Evolutionary conservation across 2,888 invertebrate species (phyloP).

Genomic region (Napeogenes inachia): DNA sequence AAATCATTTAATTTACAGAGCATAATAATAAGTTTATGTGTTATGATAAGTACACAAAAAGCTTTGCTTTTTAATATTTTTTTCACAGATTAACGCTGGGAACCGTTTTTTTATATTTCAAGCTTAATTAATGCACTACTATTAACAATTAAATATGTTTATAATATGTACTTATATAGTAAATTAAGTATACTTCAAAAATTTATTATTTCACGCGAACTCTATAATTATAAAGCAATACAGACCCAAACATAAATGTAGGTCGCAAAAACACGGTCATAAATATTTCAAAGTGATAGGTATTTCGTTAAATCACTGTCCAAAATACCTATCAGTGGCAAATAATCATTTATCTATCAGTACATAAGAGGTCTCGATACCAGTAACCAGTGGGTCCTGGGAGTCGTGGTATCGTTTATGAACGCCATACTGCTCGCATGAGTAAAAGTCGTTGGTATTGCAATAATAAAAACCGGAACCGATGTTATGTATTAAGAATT

Average conservation of each 20-base stretch:
- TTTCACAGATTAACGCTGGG: too few species aligned
- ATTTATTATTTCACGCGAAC: not conserved
- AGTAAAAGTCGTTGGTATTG: slow-evolving; percentile 36
- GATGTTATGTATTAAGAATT: not conserved
- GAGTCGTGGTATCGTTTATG: slow-evolving; percentile 46
- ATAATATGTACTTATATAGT: not conserved
- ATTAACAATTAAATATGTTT: not conserved
- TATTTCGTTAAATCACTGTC: slow-evolving; percentile 19
- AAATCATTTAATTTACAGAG: too few species aligned
- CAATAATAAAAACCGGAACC: not conserved
- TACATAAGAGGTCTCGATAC: slow-evolving; percentile 41
- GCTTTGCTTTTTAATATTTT: too few species aligned
- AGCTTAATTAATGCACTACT: not conserved
- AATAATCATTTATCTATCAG: slow-evolving; percentile 35
- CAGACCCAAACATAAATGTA: slow-evolving; percentile 16
- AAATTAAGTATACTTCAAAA: not conserved
- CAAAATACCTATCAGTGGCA: slow-evolving; percentile 21
- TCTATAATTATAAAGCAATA: slow-evolving; percentile 1
- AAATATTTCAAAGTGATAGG: slow-evolving; percentile 23
- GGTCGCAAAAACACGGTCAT: slow-evolving; percentile 15
- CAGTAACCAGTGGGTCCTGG: slow-evolving; percentile 35
- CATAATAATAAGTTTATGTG: too few species aligned
- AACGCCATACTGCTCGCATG: slow-evolving; percentile 42
- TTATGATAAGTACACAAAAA: too few species aligned
- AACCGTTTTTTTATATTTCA: too few species aligned